phyloP scores from a whole-genome alignment of 1,140 invertebrate genomes.

The Caenorhabditis elegans region DNA sequence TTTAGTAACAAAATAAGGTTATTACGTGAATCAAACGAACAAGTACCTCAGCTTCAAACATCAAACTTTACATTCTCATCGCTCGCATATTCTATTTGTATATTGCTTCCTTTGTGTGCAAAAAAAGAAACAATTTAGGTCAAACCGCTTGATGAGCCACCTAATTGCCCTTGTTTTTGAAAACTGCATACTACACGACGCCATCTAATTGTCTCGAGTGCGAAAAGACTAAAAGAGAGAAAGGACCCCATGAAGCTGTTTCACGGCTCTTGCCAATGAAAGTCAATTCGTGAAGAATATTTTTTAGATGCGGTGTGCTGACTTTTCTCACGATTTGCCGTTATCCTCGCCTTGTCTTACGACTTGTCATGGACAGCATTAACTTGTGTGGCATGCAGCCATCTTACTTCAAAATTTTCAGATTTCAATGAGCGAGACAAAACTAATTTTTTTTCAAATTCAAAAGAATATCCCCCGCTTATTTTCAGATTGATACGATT shows the following conservation, averaged over 20 bases:
- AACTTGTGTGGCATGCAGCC: neutral
- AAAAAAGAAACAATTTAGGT: constrained; percentile 21
- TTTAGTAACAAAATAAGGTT: too few species aligned
- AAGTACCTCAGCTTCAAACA: too few species aligned
- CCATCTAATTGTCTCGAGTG: constrained; percentile 13
- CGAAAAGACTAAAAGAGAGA: neutral
- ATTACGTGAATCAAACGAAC: too few species aligned
- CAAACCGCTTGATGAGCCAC: neutral
- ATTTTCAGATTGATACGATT: constrained; percentile 1
- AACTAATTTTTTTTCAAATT: too few species aligned
- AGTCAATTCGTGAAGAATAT: neutral
- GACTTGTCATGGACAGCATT: too few species aligned
- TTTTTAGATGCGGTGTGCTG: neutral
- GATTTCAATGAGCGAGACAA: neutral
- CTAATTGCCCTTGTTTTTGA: constrained; percentile 14
- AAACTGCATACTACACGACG: neutral
- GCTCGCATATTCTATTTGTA: neutral
- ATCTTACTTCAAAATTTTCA: neutral
- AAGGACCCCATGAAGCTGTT: neutral
- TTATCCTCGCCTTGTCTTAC: neutral
- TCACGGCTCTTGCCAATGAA: neutral
- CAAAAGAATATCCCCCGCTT: too few species aligned
- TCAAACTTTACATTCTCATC: too few species aligned
- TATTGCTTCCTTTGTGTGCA: neutral
- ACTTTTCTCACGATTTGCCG: constrained; percentile 18